Percentiles rank a stretch among this genome's conserved stretches.
Evolutionary conservation across 2,888 invertebrate genomes (phyloP).

Genomic region (Lordiphosa fenestrarum): DNA sequence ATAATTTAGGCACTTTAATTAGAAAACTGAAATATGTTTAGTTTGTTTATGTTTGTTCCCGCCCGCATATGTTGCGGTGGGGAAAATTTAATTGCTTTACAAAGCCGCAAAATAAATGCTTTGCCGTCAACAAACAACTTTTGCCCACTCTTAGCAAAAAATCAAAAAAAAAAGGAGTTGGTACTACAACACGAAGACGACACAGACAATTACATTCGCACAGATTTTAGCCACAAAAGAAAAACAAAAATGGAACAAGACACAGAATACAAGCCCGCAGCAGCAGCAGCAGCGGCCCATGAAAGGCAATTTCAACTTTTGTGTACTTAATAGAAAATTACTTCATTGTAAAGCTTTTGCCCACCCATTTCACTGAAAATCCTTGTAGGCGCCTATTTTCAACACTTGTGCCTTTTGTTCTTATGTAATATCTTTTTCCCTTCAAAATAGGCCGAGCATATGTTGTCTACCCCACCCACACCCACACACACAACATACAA

Average conservation of each 20-base stretch:
- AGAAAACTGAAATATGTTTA: conserved; percentile 21
- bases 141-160: conserved; percentile 9
- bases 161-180: conserved; percentile 27
- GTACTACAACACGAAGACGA: conserved; percentile 16
- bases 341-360: conserved; percentile 60
- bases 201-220: conserved; percentile 18
- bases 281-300: conserved; percentile 4
- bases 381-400: conserved; percentile 34
- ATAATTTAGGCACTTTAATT: conserved; percentile 57
- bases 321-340: conserved; percentile 66
- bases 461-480: conserved; percentile 1
- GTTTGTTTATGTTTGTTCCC: conserved; percentile 29
- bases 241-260: conserved; percentile 22
- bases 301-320: conserved; percentile 69
- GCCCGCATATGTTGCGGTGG: conserved; percentile 68
- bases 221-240: conserved; percentile 19
- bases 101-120: conserved; percentile 67
- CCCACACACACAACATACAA: too few species aligned
- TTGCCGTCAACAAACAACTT: conserved; percentile 28
- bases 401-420: conserved; percentile 29
- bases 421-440: not conserved
- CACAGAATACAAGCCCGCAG: conserved; percentile 21
- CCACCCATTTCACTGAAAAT: conserved; percentile 21
- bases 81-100: conserved; percentile 70
- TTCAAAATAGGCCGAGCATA: conserved; percentile 8